Evolutionary conservation across 2,888 invertebrate genomes (phyloP), one percentile per base, ranked within the genome.

Genomic region (Platycheirus albimanus): DNA sequence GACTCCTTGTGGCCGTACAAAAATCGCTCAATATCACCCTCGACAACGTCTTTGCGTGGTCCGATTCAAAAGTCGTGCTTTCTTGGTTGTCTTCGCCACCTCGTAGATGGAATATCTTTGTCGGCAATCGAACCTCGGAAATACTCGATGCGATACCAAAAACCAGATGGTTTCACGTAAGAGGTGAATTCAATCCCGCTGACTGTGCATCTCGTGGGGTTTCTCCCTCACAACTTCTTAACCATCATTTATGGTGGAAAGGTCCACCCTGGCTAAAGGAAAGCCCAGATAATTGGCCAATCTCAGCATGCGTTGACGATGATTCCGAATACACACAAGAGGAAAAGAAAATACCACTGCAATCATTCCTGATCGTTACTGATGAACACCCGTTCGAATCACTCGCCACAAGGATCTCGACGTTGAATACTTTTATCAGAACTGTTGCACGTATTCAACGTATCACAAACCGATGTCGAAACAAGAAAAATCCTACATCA

Each of bases 391-490:
- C 58, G 28, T 20, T 43, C 20, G 43, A 58, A 20, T 20, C 19
- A 20, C 47, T 47, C 30, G 47, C 63, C 47, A 36, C 33, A 19
- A 45, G 47, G 7, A 28, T 61, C 24, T 61, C 43, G 13, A 13
- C 61, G 28, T 61, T 43, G 30, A 45, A 45, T 17, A 17, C 30
- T 2, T 19, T 63, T 1, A 49, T 63, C 7, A 15, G 63, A 63
- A 33, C 47, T 17, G 63, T 63, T 19, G 47, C 36, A 2, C 63
- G 63, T 17, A 33, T 36, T 2, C 33, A 38, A 24, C 41, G 66
- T 3, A 7, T 54, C 11, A 47, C 56, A 6, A 2, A 10, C 7
- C 10, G 28, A 47, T n/a, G 30, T 47, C 54, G 11, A n/a, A 69
- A 69, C 5, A n/a, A 13, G 3, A n/a, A 30, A 0, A 2, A 11